Conservation (phyloP, 2,797 vertebrate genomes). For the Telmatherina bonti region DNA sequence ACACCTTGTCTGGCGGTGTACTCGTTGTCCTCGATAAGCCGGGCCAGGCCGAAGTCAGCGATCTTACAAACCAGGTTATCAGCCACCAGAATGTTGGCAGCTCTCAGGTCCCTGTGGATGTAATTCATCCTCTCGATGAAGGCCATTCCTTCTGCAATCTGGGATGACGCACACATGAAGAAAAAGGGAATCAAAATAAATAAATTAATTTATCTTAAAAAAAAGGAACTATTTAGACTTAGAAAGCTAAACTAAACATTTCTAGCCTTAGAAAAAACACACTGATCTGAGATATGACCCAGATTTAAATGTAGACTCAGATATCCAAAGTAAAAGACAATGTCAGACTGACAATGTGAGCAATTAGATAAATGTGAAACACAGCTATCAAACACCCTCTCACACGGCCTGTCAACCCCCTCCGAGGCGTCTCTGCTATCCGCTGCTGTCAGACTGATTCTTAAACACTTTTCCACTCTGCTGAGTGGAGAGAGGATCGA, state of each 20-base stretch:
- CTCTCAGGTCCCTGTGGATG: constrained; percentile 97
- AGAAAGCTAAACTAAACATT: neutral
- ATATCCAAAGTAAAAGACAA: neutral
- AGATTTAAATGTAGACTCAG: constrained; percentile 5
- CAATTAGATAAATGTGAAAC: constrained; percentile 28
- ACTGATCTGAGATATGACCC: neutral
- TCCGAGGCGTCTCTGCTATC: constrained; percentile 30
- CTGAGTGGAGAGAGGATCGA: constrained; percentile 20
- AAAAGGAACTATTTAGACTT: neutral
- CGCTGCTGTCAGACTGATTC: constrained; percentile 16
- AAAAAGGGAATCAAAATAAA: neutral
- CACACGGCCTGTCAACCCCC: constrained; percentile 25
- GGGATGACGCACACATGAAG: constrained; percentile 27
- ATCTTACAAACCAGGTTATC: constrained; percentile 99
- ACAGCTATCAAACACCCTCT: constrained; percentile 15
- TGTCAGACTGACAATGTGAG: constrained; percentile 12
- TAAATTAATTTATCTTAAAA: neutral
- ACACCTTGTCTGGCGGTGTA: constrained; percentile 98
- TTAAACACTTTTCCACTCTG: constrained; percentile 49
- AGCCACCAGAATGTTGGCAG: constrained; percentile 97
- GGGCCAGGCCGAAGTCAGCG: constrained; percentile 96
- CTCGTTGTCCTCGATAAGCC: constrained; percentile 98
- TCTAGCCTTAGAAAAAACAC: neutral
- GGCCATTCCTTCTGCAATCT: constrained; percentile 98
- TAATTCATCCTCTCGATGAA: constrained; percentile 99